Evolutionary conservation across 1,140 invertebrate species (phyloP).

Genomic region (Cyclargus thomasi): DNA sequence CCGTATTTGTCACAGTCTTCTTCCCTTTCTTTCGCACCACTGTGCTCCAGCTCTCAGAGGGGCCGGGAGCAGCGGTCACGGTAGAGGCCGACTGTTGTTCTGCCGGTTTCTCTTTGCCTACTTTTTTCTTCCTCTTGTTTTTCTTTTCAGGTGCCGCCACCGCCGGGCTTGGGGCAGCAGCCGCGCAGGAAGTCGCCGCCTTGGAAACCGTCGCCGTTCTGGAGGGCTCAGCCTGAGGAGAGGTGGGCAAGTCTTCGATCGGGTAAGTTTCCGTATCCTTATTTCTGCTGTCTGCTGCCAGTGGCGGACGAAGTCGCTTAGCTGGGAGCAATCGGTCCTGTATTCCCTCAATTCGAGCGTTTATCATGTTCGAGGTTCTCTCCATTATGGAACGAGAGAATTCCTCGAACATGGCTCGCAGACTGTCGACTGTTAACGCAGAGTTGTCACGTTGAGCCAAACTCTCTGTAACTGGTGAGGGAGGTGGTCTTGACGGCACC

Average conservation of each 20-base stretch:
- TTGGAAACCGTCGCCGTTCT: too few species aligned
- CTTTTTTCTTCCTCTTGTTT: neutral
- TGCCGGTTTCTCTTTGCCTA: neutral
- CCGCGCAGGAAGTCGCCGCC: too few species aligned
- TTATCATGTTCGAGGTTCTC: neutral
- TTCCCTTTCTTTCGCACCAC: neutral
- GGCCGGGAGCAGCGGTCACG: neutral
- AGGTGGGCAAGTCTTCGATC: too few species aligned
- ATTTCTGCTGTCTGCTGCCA: constrained; percentile 6
- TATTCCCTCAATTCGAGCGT: neutral
- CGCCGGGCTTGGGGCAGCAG: too few species aligned
- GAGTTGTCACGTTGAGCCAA: too few species aligned
- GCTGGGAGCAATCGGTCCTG: constrained; percentile 12
- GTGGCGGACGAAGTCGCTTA: constrained; percentile 4
- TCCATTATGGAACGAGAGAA: neutral
- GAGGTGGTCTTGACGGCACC: neutral
- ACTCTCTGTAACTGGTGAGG: neutral
- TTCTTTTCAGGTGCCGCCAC: neutral
- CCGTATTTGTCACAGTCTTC: constrained; percentile 1
- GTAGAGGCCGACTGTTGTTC: neutral
- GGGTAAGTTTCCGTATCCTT: too few species aligned
- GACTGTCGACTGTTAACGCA: too few species aligned
- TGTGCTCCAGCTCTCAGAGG: neutral
- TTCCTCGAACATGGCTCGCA: neutral
- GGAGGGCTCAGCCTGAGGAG: too few species aligned